Evolutionary conservation across 2,888 invertebrate species (phyloP), one percentile per base, ranked within the genome.

Genomic region (Rotaria magnacalcarata): DNA sequence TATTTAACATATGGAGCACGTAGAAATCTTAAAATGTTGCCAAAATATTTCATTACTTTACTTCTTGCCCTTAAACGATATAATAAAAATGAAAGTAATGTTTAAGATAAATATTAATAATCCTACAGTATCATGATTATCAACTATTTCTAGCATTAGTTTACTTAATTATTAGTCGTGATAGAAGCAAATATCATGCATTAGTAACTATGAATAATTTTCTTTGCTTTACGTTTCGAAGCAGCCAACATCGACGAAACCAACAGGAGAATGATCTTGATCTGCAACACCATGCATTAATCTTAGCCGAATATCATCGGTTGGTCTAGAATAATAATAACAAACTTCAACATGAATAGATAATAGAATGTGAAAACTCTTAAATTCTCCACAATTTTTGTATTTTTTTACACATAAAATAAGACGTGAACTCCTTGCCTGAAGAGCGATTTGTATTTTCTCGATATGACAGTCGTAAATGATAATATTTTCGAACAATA

Each of bases 1-100:
- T 47, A 80, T 80, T 80, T 80, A 47, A 80, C 80, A 24, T 47
- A 47, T 47, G 80, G 80, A 3, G 80, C 80, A n/a, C 47, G 21
- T 3, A 80, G 0, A 47, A 80, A 80, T 24, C 4, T 80, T 24
- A 24, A 6, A 11, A 80, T 47, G n/a, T 80, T 80, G 5, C 24
- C 3, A 27, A 67, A 67, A 67, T 67, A 67, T 16, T 5, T 0
- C 0, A 6, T 34, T 6, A 67, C 11, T 2, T 16, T 2, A 6
- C 19, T 14, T 34, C 6, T 27, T 5, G 34, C 19, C 0, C 67
- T 67, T 14, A 34, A 67, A 4, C 11, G 34, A 34, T 34, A 34
- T 34, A 34, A 34, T 34, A 34, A 67, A 41, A 10, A 41, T 3
- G 21, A 54, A 19, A 54, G 3, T 5, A 54, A 21, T 21, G 2